These are phyloP conservation scores for Cylas formicarius DNA, from an alignment of 1,140 invertebrate genomes.

Conservation along the genomic window DNA sequence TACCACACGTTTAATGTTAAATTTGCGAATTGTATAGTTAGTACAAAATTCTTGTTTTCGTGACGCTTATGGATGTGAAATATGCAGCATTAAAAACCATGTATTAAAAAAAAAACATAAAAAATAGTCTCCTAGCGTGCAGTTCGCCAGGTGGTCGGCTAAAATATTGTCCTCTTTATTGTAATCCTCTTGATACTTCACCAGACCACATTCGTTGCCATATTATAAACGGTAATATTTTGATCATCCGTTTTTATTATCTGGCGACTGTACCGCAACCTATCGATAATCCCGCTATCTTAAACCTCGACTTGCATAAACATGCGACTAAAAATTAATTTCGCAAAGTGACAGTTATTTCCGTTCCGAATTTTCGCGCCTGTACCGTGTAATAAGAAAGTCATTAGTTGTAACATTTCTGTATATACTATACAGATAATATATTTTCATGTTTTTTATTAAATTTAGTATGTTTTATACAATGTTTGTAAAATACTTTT, in stretches of 20 bases:
- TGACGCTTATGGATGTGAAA: constrained; percentile 30
- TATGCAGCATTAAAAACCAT: no score
- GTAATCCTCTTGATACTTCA: no score
- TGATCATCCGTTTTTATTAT: no score
- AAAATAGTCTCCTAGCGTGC: no score
- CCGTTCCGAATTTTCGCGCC: constrained; percentile 20
- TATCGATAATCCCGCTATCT: no score
- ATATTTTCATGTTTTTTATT: constrained; percentile 34
- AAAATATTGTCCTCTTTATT: no score
- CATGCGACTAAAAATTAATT: constrained; percentile 18
- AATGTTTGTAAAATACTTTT: constrained; percentile 40
- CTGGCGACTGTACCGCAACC: no score
- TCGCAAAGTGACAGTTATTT: constrained; percentile 36
- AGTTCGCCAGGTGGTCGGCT: no score
- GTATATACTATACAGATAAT: constrained; percentile 41
- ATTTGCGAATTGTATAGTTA: constrained; percentile 28
- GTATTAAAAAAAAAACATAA: no score
- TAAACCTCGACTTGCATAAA: constrained; percentile 30
- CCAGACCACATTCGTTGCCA: no score
- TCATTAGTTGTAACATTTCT: constrained; percentile 36
- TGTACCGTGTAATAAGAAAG: constrained; percentile 20
- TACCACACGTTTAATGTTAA: constrained; percentile 14
- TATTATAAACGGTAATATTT: no score
- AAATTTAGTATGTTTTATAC: constrained; percentile 41
- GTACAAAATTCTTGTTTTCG: constrained; percentile 29